phyloP scores from a whole-genome alignment of 2,797 vertebrate genomes.

The Lutra lutra region DNA sequence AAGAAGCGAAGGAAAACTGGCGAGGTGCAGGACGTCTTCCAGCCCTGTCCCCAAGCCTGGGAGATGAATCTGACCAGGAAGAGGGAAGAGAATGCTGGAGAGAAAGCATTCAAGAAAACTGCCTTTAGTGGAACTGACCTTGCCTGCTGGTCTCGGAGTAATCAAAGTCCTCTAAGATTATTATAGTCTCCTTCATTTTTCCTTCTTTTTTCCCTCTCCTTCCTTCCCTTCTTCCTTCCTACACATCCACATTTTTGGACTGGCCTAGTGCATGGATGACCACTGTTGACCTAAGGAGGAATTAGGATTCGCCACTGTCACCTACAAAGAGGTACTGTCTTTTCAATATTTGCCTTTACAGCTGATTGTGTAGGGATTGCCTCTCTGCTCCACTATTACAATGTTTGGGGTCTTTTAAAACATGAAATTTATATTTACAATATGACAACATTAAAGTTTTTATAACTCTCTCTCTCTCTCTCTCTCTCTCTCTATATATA shows the following conservation, averaged over 20 bases:
- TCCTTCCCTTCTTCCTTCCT: not conserved
- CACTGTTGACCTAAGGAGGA: not conserved
- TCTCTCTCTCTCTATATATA: not conserved
- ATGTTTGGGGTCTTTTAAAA: not conserved
- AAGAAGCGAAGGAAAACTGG: not conserved
- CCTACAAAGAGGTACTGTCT: not conserved
- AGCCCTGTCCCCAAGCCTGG: not conserved
- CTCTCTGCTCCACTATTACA: not conserved
- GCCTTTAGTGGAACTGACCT: not conserved
- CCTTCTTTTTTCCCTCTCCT: not conserved
- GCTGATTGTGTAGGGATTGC: not conserved
- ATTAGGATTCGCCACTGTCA: not conserved
- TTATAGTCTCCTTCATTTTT: not conserved
- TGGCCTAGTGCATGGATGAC: not conserved
- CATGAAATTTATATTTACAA: not conserved
- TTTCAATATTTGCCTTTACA: not conserved
- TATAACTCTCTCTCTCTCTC: not conserved
- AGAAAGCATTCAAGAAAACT: not conserved
- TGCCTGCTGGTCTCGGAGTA: not conserved
- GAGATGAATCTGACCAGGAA: not conserved
- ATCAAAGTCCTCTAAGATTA: not conserved
- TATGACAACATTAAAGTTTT: slow-evolving; percentile 16
- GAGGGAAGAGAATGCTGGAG: not conserved
- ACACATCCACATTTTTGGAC: not conserved
- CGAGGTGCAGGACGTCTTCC: accelerated